These are phyloP conservation scores for Tragelaphus oryx DNA, from an alignment of 2,797 vertebrate genomes.

Conservation along the genomic window DNA sequence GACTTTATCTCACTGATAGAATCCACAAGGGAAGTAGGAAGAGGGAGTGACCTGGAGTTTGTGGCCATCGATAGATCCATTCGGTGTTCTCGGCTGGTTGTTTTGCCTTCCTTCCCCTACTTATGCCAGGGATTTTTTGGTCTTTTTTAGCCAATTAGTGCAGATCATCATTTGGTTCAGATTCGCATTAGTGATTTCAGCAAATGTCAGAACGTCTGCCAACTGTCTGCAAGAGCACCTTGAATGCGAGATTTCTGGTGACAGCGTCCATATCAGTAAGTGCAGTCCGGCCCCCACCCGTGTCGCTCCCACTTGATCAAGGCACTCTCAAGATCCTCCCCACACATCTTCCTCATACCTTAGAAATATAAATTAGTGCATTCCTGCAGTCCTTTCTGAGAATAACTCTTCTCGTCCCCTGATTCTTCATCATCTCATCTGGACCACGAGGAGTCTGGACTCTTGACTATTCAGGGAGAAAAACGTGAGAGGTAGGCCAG, in stretches of 20 bases:
- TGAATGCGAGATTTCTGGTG: not conserved
- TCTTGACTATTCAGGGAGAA: not conserved
- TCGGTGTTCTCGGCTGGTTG: not conserved
- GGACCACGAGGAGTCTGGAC: not conserved
- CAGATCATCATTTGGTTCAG: not conserved
- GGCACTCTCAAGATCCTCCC: not conserved
- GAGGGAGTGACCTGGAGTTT: not conserved
- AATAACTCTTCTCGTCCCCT: not conserved
- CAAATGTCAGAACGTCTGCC: constrained; percentile 28
- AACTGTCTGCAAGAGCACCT: not conserved
- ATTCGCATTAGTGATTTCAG: not conserved
- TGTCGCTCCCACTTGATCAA: not conserved
- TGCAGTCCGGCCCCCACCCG: rapidly evolving
- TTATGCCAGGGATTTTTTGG: not conserved
- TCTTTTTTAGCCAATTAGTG: constrained; percentile 39
- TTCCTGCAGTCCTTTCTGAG: not conserved
- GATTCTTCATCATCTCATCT: not conserved
- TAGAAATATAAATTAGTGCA: not conserved
- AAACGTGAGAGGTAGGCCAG: not conserved
- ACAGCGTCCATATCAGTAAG: not conserved
- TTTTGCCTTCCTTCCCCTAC: not conserved
- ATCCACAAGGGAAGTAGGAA: not conserved
- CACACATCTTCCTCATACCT: not conserved
- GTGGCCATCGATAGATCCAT: rapidly evolving
- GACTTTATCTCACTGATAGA: not conserved